phyloP scores from a whole-genome alignment of 1,140 invertebrate species.

The Micrasema longulum region DNA sequence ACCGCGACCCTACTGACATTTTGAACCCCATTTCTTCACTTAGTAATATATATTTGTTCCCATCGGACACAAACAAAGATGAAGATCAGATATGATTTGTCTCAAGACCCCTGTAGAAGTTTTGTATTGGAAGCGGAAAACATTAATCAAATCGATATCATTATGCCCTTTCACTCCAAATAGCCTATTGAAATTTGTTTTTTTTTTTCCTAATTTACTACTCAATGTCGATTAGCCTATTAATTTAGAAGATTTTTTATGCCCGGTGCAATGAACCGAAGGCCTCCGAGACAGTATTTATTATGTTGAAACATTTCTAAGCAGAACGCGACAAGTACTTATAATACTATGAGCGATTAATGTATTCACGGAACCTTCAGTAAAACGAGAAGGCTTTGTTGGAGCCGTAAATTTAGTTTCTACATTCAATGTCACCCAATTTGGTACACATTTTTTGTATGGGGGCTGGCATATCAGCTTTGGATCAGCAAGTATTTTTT shows the following conservation, averaged over 20 bases:
- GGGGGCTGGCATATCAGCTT: too few relatives aligned
- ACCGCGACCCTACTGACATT: too few relatives aligned
- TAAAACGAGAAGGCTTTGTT: constrained; percentile 4
- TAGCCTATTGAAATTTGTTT: constrained; percentile 2
- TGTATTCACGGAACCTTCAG: constrained; percentile 23
- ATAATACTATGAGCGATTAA: constrained; percentile 14
- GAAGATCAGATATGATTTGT: too few relatives aligned
- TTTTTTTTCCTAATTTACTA: not conserved
- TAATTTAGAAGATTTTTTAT: constrained; percentile 31
- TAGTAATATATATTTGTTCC: too few relatives aligned
- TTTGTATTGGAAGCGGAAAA: too few relatives aligned
- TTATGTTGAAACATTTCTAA: constrained; percentile 14
- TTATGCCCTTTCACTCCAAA: constrained; percentile 6
- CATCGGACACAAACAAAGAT: too few relatives aligned
- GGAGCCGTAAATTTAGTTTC: constrained; percentile 13
- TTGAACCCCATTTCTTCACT: too few relatives aligned
- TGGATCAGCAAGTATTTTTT: too few relatives aligned
- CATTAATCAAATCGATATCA: not conserved
- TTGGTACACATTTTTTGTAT: not conserved
- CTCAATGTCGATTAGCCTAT: constrained; percentile 11
- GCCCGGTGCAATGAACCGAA: constrained; percentile 14
- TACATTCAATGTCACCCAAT: constrained; percentile 21
- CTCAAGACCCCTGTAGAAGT: too few relatives aligned
- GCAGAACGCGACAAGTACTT: constrained; percentile 16
- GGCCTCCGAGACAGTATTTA: constrained; percentile 16